Percentiles rank a stretch among this genome's conserved stretches.
phyloP scores from a whole-genome alignment of 2,888 invertebrate species.

The Lymantria dispar region DNA sequence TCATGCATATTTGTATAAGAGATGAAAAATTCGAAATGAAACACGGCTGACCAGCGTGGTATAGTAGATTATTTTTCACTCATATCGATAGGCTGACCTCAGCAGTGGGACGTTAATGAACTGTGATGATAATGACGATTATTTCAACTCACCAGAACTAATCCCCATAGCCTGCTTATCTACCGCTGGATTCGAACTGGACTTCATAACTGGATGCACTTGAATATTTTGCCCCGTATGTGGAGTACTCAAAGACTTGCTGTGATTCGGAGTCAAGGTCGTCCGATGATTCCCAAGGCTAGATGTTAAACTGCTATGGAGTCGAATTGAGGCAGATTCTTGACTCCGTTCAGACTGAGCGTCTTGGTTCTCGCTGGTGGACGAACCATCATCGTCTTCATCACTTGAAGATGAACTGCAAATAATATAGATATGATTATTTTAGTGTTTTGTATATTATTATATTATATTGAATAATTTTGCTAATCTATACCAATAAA shows the following conservation, averaged over 20 bases:
- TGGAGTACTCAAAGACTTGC: constrained; percentile 71
- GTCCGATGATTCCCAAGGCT: constrained; percentile 42
- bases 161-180: constrained; percentile 79
- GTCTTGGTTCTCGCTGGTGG: constrained; percentile 72
- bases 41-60: no score
- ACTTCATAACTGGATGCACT: constrained; percentile 76
- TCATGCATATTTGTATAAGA: no score
- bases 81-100: no score
- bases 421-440: no score
- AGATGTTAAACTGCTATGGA: constrained; percentile 46
- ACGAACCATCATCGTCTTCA: constrained; percentile 83
- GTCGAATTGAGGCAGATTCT: constrained; percentile 55
- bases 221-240: constrained; percentile 69
- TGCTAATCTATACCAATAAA: no score
- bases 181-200: constrained; percentile 75
- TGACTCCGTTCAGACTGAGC: constrained; percentile 67
- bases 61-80: no score
- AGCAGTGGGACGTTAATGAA: no score
- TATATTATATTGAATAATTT: no score
- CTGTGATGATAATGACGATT: no score
- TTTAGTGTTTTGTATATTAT: no score
- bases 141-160: constrained; percentile 53
- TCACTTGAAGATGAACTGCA: constrained; percentile 88
- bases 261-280: constrained; percentile 64
- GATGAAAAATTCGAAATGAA: no score